Percentiles rank a stretch among this genome's conserved stretches.
These are phyloP conservation scores for Psococerastis gibbosa DNA, from an alignment of 2,888 invertebrate genomes.

Conservation along the genomic window DNA sequence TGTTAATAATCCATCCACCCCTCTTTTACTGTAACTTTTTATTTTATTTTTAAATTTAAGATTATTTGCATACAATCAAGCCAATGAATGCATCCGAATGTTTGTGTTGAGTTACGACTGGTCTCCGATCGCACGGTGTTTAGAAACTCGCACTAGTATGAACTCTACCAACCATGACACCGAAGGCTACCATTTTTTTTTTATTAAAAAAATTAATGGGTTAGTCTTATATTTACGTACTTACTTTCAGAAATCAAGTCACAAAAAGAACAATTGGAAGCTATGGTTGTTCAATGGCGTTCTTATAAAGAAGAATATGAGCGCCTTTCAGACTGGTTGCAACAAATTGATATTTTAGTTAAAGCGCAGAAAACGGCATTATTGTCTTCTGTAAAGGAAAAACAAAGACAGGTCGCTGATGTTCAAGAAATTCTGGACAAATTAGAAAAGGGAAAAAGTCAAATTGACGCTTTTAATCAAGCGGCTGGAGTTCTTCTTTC, in stretches of 20 bases:
- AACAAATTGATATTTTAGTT: conserved; percentile 76
- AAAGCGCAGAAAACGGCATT: conserved; percentile 77
- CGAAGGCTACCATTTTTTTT: background rate
- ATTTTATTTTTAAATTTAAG: too few relatives aligned
- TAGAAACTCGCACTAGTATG: too few relatives aligned
- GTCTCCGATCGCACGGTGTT: too few relatives aligned
- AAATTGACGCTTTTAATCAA: conserved; percentile 67
- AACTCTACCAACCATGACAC: too few relatives aligned
- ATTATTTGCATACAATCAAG: too few relatives aligned
- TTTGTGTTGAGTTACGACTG: too few relatives aligned
- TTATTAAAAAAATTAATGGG: too few relatives aligned
- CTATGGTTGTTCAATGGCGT: conserved; percentile 64
- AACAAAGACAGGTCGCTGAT: conserved; percentile 51
- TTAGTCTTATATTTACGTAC: too few relatives aligned
- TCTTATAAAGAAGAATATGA: conserved; percentile 88
- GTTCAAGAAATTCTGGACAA: conserved; percentile 49
- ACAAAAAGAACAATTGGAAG: conserved; percentile 67
- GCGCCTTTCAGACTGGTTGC: conserved; percentile 76
- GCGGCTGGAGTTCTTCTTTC: conserved; percentile 55
- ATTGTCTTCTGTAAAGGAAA: conserved; percentile 59
- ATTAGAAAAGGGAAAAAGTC: conserved; percentile 55
- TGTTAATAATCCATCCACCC: too few relatives aligned
- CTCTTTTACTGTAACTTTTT: too few relatives aligned
- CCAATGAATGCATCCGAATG: too few relatives aligned
- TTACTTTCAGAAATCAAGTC: conserved; percentile 46